Percentiles rank a stretch among this genome's conserved stretches.
These are phyloP conservation scores for Pseudochirops cupreus DNA, from an alignment of 2,797 vertebrate species.

Conservation along the genomic window DNA sequence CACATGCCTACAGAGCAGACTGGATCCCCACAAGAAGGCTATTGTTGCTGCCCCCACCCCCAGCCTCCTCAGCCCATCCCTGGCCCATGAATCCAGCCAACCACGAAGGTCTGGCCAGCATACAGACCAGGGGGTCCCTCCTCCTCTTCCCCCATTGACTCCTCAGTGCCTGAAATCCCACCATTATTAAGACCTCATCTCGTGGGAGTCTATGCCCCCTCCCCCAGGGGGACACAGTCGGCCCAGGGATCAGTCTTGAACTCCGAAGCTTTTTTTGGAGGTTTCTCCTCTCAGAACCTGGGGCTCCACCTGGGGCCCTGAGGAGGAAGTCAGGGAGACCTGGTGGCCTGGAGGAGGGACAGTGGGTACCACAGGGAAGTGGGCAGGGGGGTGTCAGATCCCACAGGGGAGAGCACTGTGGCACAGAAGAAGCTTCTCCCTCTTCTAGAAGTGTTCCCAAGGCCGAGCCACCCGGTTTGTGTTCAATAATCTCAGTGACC, in stretches of 20 bases:
- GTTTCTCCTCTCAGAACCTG: not conserved
- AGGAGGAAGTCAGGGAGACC: no score
- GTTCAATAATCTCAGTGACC: no score
- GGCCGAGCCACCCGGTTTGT: no score
- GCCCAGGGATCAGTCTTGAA: not conserved
- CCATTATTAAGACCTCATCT: not conserved
- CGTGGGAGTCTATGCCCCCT: no score
- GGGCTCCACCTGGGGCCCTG: not conserved
- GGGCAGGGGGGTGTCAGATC: not conserved
- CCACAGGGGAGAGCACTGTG: not conserved
- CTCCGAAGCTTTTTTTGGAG: no score
- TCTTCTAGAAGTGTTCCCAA: not conserved
- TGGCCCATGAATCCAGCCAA: not conserved
- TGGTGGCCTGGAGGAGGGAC: not conserved
- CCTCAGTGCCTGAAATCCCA: not conserved
- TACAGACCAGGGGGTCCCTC: not conserved
- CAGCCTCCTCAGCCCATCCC: not conserved
- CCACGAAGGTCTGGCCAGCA: not conserved
- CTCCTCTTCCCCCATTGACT: not conserved
- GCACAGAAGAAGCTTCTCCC: not conserved
- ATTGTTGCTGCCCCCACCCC: not conserved
- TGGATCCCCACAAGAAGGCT: not conserved
- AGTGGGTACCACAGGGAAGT: not conserved
- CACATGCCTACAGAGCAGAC: not conserved
- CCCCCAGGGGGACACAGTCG: not conserved